phyloP scores from a whole-genome alignment of 1,140 invertebrate genomes.

The Gonatopus flavifemur region DNA sequence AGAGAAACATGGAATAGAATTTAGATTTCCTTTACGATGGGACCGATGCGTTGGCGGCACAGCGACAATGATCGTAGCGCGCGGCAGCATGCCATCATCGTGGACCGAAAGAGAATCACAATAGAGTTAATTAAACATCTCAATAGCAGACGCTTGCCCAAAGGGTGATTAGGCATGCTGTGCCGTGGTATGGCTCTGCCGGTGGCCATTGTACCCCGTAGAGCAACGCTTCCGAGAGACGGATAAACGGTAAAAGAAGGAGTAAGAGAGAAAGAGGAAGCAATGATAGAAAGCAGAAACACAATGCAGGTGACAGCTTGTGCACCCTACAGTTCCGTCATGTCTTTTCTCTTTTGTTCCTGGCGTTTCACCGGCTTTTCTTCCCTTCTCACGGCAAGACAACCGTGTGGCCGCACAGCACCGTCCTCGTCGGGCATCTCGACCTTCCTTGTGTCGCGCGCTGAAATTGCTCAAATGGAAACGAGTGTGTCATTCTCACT shows the following conservation, averaged over 20 bases:
- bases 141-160: constrained; percentile 51
- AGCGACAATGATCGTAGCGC: constrained; percentile 26
- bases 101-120: constrained; percentile 39
- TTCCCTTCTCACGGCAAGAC: constrained; percentile 32
- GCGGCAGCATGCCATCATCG: constrained; percentile 12
- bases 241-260: background rate
- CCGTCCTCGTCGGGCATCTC: constrained; percentile 17
- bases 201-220: constrained; percentile 44
- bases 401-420: constrained; percentile 24
- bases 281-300: constrained; percentile 22
- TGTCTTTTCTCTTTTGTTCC: constrained; percentile 32
- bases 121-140: constrained; percentile 57
- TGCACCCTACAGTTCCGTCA: constrained; percentile 33
- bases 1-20: too few relatives aligned
- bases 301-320: constrained; percentile 51
- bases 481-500: constrained; percentile 43
- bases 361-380: constrained; percentile 38
- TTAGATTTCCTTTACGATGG: too few relatives aligned
- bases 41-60: background rate
- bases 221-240: constrained; percentile 19
- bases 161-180: constrained; percentile 52
- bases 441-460: constrained; percentile 25
- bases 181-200: constrained; percentile 37
- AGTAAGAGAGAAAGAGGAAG: constrained; percentile 6
- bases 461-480: constrained; percentile 46